Base-by-base conservation (phyloP, 2,113 vertebrate species). In the Osmerus eperlanus region DNA sequence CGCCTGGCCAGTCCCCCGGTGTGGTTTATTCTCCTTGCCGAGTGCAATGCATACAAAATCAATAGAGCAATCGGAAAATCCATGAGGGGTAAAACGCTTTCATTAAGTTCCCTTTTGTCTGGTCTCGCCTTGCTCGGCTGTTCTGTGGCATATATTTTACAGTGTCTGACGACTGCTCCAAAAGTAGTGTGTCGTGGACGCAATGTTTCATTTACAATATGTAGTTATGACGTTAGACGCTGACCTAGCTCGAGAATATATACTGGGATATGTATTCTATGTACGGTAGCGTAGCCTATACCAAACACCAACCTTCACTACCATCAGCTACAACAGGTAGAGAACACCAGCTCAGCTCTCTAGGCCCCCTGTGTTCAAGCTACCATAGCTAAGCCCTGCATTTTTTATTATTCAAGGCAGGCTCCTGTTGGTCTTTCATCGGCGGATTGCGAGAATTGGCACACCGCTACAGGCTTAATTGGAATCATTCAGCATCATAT, bases 351-450 rank as follows among this genome's bases (percentile, higher is more conserved):
- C n/a, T 21, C 56, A 19, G 15, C 11, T 3, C 58, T 13, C 19
- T 23, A 60, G 9, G 58, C 19, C 23, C 7, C 3, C 3, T 11
- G 58, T 21, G 21, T 13, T 60, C 13, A 60, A 9, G 58, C 55
- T 58, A 56, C 23, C 32, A 3, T 15, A 74, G 67, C 58, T 72
- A 36, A 36, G 32, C 32, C 32, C 59, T 67, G 67, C 23, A 61
- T 61, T 25, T 51, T 73, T 73, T 78, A 68, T 21, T 70, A 60
- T 72, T 65, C 61, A 19, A 63, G 69, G 58, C 71, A 68, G 71
- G 65, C 78, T 72, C n/a, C 75, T 72, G 71, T 29, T 74, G 66
- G 74, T 80, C 76, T 90, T 87, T 88, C 82, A 87, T 90, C 83
- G 85, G 84, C 76, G 82, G 81, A 82, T 83, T 77, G 81, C 70